Evolutionary conservation across 2,888 invertebrate genomes (phyloP), one percentile per base, ranked within the genome.

Genomic region (Villa cingulata): DNA sequence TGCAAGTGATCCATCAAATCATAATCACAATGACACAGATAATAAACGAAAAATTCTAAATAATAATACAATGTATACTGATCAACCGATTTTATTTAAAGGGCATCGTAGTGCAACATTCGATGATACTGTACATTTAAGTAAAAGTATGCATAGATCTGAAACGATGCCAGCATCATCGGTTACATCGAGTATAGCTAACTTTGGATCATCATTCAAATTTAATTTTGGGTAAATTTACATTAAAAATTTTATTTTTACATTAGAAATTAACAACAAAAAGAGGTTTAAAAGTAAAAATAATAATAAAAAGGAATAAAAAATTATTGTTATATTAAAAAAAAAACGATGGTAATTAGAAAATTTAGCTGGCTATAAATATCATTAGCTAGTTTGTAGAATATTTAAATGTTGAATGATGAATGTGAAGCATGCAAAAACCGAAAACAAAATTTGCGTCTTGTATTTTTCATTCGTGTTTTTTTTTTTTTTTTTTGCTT

Each of bases 181-280:
- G 40, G 81, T 85, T 18, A 80, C 83, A 0, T 83, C 84, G 3
- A 83, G 85, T 58, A 73, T 88, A 54, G 86, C 85, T 48, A 86
- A 81, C 58, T 72, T 88, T 49, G 83, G 87, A 19, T 86, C 86
- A 54, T 83, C 85, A 48, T 75, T 90, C 52, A 89, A 89, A 72
- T 74, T 86, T 56, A 86, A 84, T 60, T 88, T 89, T 64, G 85
- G 86, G 88, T 89, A 74, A 74, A 70, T 60, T 48, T 45, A 45
- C 7, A 20, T 27, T 19, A 38, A n/a, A n/a, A n/a, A n/a, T n/a
- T n/a, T n/a, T n/a, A n/a, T n/a, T n/a, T n/a, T n/a, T n/a, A n/a
- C n/a, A n/a, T n/a, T n/a, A n/a, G n/a, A n/a, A n/a, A n/a, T n/a
- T n/a, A n/a, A n/a, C n/a, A n/a, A n/a, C n/a, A n/a, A n/a, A n/a